Evolutionary conservation across 2,888 invertebrate species (phyloP).

Genomic region (Strigamia maritima): DNA sequence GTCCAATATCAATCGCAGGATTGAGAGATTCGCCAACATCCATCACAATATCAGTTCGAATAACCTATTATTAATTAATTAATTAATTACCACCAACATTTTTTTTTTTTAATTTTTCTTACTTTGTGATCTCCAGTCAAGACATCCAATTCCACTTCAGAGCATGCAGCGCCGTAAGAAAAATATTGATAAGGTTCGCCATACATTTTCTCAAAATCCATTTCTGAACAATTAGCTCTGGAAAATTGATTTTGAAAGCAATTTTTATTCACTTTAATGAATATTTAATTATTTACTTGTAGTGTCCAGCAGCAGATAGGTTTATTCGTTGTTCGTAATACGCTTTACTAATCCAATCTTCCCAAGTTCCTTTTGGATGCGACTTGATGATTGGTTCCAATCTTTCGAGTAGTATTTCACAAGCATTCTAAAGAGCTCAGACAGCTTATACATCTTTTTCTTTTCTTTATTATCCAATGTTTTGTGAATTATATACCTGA

Average conservation of each 20-base stretch:
- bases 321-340: constrained; percentile 73
- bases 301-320: constrained; percentile 78
- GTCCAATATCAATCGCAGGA: constrained; percentile 94
- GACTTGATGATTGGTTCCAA: constrained; percentile 70
- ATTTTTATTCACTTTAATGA: not conserved
- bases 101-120: constrained; percentile 31
- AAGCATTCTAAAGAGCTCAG: constrained; percentile 71
- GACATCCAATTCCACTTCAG: constrained; percentile 90
- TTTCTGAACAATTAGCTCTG: not conserved
- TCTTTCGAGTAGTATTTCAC: constrained; percentile 68
- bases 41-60: constrained; percentile 92
- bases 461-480: no score
- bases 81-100: not conserved
- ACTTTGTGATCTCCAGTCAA: constrained; percentile 88
- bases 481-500: no score
- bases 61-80: constrained; percentile 64
- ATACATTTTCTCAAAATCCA: constrained; percentile 63
- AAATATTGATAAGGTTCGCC: constrained; percentile 78
- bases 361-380: constrained; percentile 77
- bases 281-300: constrained; percentile 54
- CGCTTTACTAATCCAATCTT: constrained; percentile 74
- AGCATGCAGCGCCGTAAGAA: constrained; percentile 79
- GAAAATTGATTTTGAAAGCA: not conserved
- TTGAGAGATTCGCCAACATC: constrained; percentile 92
- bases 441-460: not conserved